phyloP scores from a whole-genome alignment of 2,888 invertebrate species.

The Hypselothyrea guttata region DNA sequence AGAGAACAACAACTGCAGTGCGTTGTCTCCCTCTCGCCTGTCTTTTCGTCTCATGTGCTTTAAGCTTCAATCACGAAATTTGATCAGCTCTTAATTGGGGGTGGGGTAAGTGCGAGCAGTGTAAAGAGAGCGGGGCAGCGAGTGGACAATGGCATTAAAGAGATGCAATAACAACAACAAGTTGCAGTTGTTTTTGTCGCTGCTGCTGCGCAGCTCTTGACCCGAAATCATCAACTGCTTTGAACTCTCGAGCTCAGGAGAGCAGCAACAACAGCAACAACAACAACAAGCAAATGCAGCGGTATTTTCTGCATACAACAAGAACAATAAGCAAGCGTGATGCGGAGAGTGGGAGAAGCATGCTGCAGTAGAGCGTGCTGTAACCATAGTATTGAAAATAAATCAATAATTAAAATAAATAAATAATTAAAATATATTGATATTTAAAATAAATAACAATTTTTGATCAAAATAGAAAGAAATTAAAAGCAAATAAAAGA shows the following conservation, averaged over 20 bases:
- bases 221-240: constrained; percentile 66
- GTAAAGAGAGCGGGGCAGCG: not conserved
- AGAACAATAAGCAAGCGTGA: too few species aligned
- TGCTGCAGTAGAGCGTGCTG: too few species aligned
- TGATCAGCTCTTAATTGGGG: constrained; percentile 65
- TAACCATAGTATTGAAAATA: not conserved
- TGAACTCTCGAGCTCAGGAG: constrained; percentile 43
- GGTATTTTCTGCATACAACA: too few species aligned
- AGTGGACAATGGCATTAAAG: constrained; percentile 27
- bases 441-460: too few species aligned
- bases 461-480: too few species aligned
- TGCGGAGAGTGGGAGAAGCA: too few species aligned
- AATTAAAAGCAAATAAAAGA: too few species aligned
- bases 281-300: not conserved
- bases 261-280: constrained; percentile 2
- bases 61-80: constrained; percentile 71
- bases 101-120: not conserved
- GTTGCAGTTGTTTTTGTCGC: constrained; percentile 7
- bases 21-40: constrained; percentile 20
- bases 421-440: too few species aligned
- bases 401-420: not conserved
- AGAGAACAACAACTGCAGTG: constrained; percentile 46
- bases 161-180: constrained; percentile 57
- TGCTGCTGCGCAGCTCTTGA: constrained; percentile 53
- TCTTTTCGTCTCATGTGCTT: constrained; percentile 46